Evolutionary conservation across 2,888 invertebrate genomes (phyloP).

Genomic region (Neoitamus cyanurus): DNA sequence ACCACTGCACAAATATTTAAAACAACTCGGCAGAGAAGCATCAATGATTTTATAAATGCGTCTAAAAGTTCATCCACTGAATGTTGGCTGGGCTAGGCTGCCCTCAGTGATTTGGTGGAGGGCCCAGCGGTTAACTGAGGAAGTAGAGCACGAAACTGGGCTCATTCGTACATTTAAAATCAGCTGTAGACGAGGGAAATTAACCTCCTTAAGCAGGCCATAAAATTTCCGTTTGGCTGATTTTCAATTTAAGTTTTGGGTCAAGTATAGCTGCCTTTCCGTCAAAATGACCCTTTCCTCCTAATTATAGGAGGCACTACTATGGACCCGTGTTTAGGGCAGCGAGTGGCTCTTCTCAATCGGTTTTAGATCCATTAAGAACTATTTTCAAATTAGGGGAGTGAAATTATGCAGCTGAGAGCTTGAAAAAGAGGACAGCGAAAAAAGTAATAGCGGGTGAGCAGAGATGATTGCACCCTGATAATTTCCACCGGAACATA

Average conservation of each 20-base stretch:
- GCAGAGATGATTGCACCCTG: conserved; percentile 20
- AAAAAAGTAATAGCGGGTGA: conserved; percentile 4
- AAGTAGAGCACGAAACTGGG: not conserved
- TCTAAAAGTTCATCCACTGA: not conserved
- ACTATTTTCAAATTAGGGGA: conserved; percentile 19
- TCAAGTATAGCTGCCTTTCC: conserved; percentile 16
- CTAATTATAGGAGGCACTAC: not conserved
- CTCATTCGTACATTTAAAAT: not conserved
- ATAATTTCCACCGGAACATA: conserved; percentile 46
- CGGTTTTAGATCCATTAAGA: conserved; percentile 14
- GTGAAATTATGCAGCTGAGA: conserved; percentile 6
- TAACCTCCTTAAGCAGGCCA: not conserved
- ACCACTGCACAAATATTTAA: too few relatives aligned
- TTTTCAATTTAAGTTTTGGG: conserved; percentile 36
- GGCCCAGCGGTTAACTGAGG: not conserved
- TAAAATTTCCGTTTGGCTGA: conserved; percentile 26
- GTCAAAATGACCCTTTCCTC: conserved; percentile 15
- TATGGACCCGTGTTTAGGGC: not conserved
- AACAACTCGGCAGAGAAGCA: not conserved
- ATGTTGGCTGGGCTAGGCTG: not conserved
- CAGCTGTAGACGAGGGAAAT: not conserved
- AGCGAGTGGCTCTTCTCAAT: not conserved
- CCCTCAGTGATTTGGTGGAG: not conserved
- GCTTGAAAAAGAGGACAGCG: not conserved
- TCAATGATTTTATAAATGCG: not conserved